Evolutionary conservation across 2,797 vertebrate genomes (phyloP).

Genomic region (Amblyopsis hoosieri): DNA sequence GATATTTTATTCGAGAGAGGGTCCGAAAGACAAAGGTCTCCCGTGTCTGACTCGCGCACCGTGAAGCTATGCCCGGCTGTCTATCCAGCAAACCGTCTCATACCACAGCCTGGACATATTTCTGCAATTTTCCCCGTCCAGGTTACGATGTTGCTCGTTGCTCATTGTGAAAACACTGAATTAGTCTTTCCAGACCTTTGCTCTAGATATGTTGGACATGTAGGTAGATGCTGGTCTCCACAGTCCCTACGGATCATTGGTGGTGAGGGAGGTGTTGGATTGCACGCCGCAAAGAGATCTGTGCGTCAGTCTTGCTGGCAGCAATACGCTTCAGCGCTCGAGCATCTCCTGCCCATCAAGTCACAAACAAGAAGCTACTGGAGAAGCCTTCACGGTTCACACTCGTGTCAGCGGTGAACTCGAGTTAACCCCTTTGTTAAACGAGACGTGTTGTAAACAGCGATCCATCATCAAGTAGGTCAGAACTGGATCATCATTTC

Average conservation of each 20-base stretch:
- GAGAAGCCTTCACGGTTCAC: no score
- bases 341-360: slow-evolving; percentile 33
- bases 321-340: slow-evolving; percentile 29
- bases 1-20: neutral
- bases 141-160: neutral
- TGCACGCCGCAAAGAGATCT: slow-evolving; percentile 42
- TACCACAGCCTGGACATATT: slow-evolving; percentile 4
- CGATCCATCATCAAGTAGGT: no score
- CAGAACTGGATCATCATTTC: no score
- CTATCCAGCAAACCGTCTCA: neutral
- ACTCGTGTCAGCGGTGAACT: no score
- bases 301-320: slow-evolving; percentile 56
- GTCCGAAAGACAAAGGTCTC: neutral
- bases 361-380: no score
- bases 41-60: neutral
- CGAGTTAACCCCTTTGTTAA: no score
- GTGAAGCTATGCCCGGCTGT: neutral
- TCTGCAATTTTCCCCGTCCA: neutral
- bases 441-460: no score
- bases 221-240: neutral
- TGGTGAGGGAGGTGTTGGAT: slow-evolving; percentile 35
- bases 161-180: neutral
- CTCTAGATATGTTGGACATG: neutral
- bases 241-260: slow-evolving; percentile 1
- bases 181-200: slow-evolving; percentile 1